Conservation (phyloP, 1,140 invertebrate genomes). For the Platorchestia sp. region DNA sequence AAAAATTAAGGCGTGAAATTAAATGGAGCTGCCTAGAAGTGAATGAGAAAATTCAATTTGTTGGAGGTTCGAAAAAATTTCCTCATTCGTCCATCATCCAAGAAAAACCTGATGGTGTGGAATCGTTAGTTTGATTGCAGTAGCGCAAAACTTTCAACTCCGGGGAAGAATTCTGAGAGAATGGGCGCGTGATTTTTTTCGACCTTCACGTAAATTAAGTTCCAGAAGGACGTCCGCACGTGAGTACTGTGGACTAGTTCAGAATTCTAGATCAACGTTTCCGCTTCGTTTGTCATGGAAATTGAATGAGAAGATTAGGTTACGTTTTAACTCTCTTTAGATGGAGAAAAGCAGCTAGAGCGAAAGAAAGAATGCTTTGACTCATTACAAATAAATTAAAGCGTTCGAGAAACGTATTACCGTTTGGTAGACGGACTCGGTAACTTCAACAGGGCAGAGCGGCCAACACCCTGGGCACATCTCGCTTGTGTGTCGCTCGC, state of each 20-base stretch:
- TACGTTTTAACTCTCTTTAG: background rate
- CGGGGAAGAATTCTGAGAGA: background rate
- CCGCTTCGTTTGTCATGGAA: background rate
- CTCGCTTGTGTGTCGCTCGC: background rate
- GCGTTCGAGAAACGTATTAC: background rate
- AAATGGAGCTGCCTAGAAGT: background rate
- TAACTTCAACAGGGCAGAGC: conserved; percentile 22
- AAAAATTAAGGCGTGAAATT: background rate
- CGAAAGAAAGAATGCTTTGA: background rate
- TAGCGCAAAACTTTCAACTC: background rate
- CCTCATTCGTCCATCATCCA: background rate
- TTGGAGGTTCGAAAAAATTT: background rate
- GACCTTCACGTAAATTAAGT: background rate
- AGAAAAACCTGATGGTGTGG: background rate
- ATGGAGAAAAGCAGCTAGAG: background rate
- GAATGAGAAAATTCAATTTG: background rate
- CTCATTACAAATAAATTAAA: background rate
- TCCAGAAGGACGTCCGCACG: background rate
- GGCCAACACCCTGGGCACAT: background rate
- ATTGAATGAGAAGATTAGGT: background rate
- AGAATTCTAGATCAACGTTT: background rate
- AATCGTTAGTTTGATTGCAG: background rate
- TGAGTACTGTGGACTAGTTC: background rate
- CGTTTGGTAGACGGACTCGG: background rate
- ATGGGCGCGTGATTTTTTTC: background rate